Evolutionary conservation across 35 echinoderm and acorn worm genomes (phyloP), one percentile per base, ranked within the genome.

Genomic region (Apostichopus californicus): DNA sequence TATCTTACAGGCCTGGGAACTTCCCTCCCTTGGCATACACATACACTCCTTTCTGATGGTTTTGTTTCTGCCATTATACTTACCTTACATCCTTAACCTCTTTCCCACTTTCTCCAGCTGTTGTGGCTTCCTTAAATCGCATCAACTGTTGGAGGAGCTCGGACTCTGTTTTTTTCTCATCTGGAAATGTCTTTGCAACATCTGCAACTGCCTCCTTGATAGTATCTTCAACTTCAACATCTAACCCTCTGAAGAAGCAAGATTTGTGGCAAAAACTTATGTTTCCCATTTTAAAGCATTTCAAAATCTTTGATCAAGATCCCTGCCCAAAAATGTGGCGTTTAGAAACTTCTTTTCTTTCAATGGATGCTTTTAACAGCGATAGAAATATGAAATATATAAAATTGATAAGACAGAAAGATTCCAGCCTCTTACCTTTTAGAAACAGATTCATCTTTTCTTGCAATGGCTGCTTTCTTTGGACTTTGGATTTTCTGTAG

Each of bases 71-170:
- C 18, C 70, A 73, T 15, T 73, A 17, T 8, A 84, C 53, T 54
- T 93, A 94, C 95, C 87, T 91, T 15, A 97, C 79, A 64, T 87
- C 88, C 26, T 88, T 90, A 11, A 72, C 8, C n/a, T 84, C 81
- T 23, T 93, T 90, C 12, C 95, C 95, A 56, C 68, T 79, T 73
- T 94, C 68, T 21, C 93, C 95, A 22, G 95, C 95, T 15, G 86
- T 91, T 9, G 93, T 97, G 11, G 95, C 95, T 56, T 97, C 93
- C 20, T 97, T 91, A 71, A 93, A 79, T 61, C 81, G 92, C 66
- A 88, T 65, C 18, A 97, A 75, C 80, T 97, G 92, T 77, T 94
- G 86, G 24, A 97, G 80, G 14, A 97, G 93, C 18, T 97, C 96
- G 1, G 96, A 97, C 59, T 97, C 93, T 6, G 88, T 91, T 34